These are phyloP conservation scores for Drosophila ustulata DNA, from an alignment of 2,888 invertebrate genomes.

Conservation along the genomic window DNA sequence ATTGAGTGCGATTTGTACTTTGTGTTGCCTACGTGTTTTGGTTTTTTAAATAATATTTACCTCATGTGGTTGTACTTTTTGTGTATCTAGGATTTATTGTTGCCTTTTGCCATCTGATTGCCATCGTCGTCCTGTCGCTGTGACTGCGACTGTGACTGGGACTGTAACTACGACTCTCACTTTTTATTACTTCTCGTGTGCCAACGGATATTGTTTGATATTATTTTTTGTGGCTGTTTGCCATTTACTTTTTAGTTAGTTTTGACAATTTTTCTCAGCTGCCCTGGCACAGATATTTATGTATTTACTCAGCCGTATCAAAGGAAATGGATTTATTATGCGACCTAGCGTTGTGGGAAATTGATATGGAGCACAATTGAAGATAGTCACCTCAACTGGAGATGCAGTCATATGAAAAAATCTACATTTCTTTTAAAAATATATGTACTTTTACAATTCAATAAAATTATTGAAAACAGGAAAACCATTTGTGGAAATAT, in stretches of 20 bases:
- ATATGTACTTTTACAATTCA: no score
- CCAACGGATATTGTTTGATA: conserved; percentile 72
- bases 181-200: conserved; percentile 53
- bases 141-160: not conserved
- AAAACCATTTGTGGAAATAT: no score
- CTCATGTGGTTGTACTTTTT: conserved; percentile 55
- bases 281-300: conserved; percentile 25
- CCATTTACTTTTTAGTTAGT: conserved; percentile 58
- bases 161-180: conserved; percentile 48
- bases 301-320: conserved; percentile 56
- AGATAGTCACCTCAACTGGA: conserved; percentile 18
- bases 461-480: no score
- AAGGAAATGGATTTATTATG: conserved; percentile 54
- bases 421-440: not conserved
- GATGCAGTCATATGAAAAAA: not conserved
- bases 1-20: conserved; percentile 80
- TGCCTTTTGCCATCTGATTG: conserved; percentile 58
- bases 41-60: conserved; percentile 78
- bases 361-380: conserved; percentile 41
- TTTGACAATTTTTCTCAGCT: conserved; percentile 20
- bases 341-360: conserved; percentile 42
- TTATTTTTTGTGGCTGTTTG: conserved; percentile 72
- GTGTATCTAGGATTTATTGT: conserved; percentile 63
- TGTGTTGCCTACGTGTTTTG: conserved; percentile 76
- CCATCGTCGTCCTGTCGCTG: conserved; percentile 10